Conservation (phyloP, 2,113 vertebrate genomes). For the Arizona elegans region DNA sequence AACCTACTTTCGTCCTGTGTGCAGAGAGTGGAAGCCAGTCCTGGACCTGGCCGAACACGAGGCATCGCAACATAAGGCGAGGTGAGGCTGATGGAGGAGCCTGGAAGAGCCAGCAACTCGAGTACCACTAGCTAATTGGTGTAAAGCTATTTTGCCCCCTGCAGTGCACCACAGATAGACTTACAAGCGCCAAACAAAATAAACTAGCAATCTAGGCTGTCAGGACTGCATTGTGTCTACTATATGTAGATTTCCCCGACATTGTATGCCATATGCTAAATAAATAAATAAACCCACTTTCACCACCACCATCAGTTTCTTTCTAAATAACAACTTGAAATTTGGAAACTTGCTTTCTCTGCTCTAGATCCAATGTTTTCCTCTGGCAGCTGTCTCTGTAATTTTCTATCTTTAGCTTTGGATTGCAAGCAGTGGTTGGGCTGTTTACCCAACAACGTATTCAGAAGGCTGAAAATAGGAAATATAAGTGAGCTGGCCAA, state of each 20-base stretch:
- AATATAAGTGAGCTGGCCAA: background rate
- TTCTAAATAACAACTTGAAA: background rate
- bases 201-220: background rate
- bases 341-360: background rate
- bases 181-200: background rate
- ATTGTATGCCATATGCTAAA: background rate
- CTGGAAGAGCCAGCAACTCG: background rate
- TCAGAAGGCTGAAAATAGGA: background rate
- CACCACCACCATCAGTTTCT: background rate
- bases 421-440: constrained; percentile 6
- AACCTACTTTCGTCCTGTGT: background rate
- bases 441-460: constrained; percentile 17
- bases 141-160: background rate
- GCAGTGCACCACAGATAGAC: background rate
- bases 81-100: background rate
- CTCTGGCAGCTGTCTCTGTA: constrained; percentile 31
- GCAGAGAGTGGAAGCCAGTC: background rate
- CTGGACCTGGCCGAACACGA: background rate
- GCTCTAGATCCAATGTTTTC: constrained; percentile 25
- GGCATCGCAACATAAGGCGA: background rate
- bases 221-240: background rate
- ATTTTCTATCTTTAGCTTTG: constrained; percentile 40
- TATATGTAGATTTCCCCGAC: background rate
- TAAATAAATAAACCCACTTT: background rate
- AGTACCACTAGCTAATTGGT: background rate